Evolutionary conservation across 2,888 invertebrate species (phyloP).

Genomic region (Xylocampa areola): DNA sequence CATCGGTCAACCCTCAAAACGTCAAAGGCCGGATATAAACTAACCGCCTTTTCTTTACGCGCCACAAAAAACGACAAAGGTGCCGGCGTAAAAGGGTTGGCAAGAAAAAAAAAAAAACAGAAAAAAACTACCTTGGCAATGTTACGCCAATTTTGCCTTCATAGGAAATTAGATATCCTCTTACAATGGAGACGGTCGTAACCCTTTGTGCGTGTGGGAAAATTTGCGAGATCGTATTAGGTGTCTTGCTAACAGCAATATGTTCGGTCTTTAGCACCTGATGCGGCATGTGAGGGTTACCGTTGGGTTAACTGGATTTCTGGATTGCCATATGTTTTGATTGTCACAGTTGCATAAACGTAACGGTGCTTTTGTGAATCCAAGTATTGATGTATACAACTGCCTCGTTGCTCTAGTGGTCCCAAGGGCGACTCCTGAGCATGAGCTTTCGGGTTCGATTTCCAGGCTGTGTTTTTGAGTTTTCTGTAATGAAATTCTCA

Average conservation of each 20-base stretch:
- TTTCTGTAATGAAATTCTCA: no score
- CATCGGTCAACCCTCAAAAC: slow-evolving; percentile 83
- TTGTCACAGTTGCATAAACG: slow-evolving; percentile 19
- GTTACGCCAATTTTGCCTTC: slow-evolving; percentile 89
- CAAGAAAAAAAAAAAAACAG: slow-evolving; percentile 69
- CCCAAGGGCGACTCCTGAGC: no score
- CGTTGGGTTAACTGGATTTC: slow-evolving; percentile 51
- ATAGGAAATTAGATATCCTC: slow-evolving; percentile 89
- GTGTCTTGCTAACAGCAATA: slow-evolving; percentile 65
- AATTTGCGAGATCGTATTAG: slow-evolving; percentile 71
- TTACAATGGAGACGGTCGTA: slow-evolving; percentile 81
- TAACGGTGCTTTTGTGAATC: slow-evolving; percentile 38
- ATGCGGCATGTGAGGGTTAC: slow-evolving; percentile 56
- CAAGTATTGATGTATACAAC: no score
- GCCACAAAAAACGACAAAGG: slow-evolving; percentile 79
- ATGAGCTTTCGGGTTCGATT: no score
- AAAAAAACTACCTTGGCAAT: slow-evolving; percentile 78
- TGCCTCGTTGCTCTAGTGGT: no score
- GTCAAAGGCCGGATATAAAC: slow-evolving; percentile 89
- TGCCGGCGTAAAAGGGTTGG: slow-evolving; percentile 80
- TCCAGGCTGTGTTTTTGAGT: no score
- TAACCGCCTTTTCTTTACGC: slow-evolving; percentile 90
- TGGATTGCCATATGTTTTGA: slow-evolving; percentile 24
- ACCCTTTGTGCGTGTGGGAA: slow-evolving; percentile 87
- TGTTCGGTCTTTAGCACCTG: slow-evolving; percentile 64